These are phyloP conservation scores for Pangasius krempfi DNA, from an alignment of 2,797 vertebrate genomes.

Conservation along the genomic window DNA sequence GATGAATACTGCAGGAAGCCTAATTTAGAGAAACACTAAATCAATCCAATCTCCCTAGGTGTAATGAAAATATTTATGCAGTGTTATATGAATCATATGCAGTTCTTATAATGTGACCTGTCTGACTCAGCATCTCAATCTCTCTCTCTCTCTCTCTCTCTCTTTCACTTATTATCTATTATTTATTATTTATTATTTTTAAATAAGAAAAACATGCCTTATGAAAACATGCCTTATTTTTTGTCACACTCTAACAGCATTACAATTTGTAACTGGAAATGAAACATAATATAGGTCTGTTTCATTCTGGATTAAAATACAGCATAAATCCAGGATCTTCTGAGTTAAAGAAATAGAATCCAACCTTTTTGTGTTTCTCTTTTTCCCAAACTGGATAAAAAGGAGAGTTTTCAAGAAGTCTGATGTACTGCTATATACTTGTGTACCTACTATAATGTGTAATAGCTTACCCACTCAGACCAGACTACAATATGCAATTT, in stretches of 20 bases:
- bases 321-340: neutral
- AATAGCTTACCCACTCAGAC: conserved; percentile 44
- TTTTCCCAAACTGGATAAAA: neutral
- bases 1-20: conserved; percentile 9
- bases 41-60: conserved; percentile 4
- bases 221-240: neutral
- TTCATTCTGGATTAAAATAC: neutral
- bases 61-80: conserved; percentile 15
- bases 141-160: neutral
- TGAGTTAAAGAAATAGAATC: neutral
- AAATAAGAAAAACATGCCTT: neutral
- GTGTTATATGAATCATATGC: neutral
- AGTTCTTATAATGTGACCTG: neutral
- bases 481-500: conserved; percentile 53
- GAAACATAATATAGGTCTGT: neutral
- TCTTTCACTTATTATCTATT: neutral
- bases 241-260: neutral
- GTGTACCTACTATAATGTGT: conserved; percentile 11
- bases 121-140: neutral
- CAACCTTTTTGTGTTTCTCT: neutral
- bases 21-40: conserved; percentile 3
- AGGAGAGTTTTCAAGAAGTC: conserved; percentile 32
- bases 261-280: neutral
- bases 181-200: too few relatives aligned
- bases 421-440: conserved; percentile 20